phyloP scores from a whole-genome alignment of 2,888 invertebrate species.

The Campoplex nolae region DNA sequence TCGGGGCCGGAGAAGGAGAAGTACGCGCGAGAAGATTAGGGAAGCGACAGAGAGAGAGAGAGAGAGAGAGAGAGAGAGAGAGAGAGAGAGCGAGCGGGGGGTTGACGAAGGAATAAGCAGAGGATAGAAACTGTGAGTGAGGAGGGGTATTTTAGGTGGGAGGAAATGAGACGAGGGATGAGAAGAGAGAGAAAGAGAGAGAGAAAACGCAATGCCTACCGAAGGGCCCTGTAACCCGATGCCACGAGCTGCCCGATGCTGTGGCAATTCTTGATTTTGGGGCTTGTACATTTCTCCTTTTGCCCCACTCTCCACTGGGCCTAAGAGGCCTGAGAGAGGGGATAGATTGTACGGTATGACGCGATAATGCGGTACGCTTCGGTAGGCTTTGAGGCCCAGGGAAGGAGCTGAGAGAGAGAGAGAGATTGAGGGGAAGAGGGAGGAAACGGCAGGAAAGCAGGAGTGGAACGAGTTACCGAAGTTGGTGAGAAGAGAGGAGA shows the following conservation, averaged over 20 bases:
- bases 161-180: constrained; percentile 54
- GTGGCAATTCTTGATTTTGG: constrained; percentile 52
- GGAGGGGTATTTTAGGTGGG: constrained; percentile 28
- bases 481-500: constrained; percentile 24
- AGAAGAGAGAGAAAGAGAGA: constrained; percentile 49
- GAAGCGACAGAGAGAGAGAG: not conserved
- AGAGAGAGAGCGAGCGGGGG: not conserved
- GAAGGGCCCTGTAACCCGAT: constrained; percentile 76
- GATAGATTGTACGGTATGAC: constrained; percentile 76
- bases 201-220: constrained; percentile 45
- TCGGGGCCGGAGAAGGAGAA: constrained; percentile 55
- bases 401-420: constrained; percentile 28
- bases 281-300: constrained; percentile 37
- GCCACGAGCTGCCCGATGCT: constrained; percentile 69
- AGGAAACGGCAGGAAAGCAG: constrained; percentile 30
- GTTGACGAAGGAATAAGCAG: constrained; percentile 12
- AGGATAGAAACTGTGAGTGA: constrained; percentile 1
- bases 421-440: constrained; percentile 3
- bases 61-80: no score
- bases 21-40: constrained; percentile 44
- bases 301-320: constrained; percentile 59
- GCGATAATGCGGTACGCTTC: constrained; percentile 78
- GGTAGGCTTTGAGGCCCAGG: constrained; percentile 55
- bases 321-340: constrained; percentile 32
- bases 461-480: constrained; percentile 54